Evolutionary conservation across 2,888 invertebrate genomes (phyloP), one percentile per base, ranked within the genome.

Genomic region (Lasioglossum marginatum): DNA sequence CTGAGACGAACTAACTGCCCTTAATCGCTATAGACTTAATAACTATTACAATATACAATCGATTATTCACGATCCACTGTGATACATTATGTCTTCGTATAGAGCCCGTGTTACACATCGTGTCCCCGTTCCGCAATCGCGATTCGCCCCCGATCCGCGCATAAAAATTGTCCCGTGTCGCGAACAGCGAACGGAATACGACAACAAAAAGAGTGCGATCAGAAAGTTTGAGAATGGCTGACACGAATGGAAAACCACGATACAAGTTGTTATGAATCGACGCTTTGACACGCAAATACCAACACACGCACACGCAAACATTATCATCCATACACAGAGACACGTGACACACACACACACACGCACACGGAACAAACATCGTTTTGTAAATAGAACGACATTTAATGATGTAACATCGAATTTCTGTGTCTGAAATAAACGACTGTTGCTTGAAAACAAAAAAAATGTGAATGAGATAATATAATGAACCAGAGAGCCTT

Each of bases 341-440:
- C 34, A 27, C 27, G 27, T 14, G 16, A 31, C 16, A 66, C 52
- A 68, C 68, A 68, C 68, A 68, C n/a, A 34, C 34, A 10, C 5
- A 37, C n/a, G 40, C 12, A 68, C 40, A 68, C 23, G 43, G 23
- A 16, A 40, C 37, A 45, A 23, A 66, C 19, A 77, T 37, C 80
- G 31, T 79, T 81, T 68, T 89, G 85, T 89, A 86, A 77, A 82
- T 79, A 76, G 66, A 83, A 78, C 63, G 57, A 81, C 76, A 73
- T 23, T n/a, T 68, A 73, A 87, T 76, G 85, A 78, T 70, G 92
- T 91, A 91, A 89, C 79, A 68, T 76, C 78, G 83, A 89, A 87
- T 80, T 90, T 91, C 82, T 91, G 78, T 92, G 79, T 92, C 83
- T 90, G 91, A 89, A 91, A 91, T 91, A 91, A 91, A 92, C 82